Conservation (phyloP, 2,113 vertebrate genomes). For the Oplegnathus fasciatus region DNA sequence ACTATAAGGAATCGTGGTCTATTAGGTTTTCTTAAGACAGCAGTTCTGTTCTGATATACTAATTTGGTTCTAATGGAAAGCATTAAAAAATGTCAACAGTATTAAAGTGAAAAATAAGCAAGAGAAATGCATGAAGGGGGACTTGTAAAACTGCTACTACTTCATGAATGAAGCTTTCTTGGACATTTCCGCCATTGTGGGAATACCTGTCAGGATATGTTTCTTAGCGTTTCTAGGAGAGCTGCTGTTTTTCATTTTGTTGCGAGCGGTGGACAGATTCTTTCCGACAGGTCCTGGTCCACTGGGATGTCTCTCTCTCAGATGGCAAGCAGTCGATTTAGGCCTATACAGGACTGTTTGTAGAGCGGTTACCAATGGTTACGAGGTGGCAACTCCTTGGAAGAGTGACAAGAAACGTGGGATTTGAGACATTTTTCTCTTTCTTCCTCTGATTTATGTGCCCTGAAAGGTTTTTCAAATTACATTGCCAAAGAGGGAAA, state of each 20-base stretch:
- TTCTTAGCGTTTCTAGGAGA: conserved; percentile 22
- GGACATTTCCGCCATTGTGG: conserved; percentile 43
- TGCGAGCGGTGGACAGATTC: conserved; percentile 40
- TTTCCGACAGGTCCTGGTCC: conserved; percentile 56
- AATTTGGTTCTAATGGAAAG: conserved; percentile 31
- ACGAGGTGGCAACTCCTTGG: conserved; percentile 2
- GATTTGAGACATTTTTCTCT: neutral
- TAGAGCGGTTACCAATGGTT: conserved; percentile 27
- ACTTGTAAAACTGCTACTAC: conserved; percentile 35
- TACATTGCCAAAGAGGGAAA: neutral
- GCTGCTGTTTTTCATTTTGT: conserved; percentile 53
- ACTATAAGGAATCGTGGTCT: neutral
- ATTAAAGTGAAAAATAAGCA: conserved; percentile 12
- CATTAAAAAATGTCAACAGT: conserved; percentile 8
- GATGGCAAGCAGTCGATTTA: conserved; percentile 32
- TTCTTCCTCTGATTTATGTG: neutral
- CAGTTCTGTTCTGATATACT: neutral
- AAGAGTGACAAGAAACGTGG: neutral
- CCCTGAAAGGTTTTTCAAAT: neutral
- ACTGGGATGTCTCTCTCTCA: conserved; percentile 22
- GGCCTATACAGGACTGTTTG: conserved; percentile 16
- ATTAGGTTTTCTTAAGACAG: neutral
- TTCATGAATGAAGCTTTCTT: conserved; percentile 55
- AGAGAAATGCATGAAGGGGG: conserved; percentile 29
- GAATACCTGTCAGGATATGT: conserved; percentile 64